Percentiles rank a stretch among this genome's conserved stretches.
Conservation (phyloP, 2,113 vertebrate species). For the Riparia riparia region DNA sequence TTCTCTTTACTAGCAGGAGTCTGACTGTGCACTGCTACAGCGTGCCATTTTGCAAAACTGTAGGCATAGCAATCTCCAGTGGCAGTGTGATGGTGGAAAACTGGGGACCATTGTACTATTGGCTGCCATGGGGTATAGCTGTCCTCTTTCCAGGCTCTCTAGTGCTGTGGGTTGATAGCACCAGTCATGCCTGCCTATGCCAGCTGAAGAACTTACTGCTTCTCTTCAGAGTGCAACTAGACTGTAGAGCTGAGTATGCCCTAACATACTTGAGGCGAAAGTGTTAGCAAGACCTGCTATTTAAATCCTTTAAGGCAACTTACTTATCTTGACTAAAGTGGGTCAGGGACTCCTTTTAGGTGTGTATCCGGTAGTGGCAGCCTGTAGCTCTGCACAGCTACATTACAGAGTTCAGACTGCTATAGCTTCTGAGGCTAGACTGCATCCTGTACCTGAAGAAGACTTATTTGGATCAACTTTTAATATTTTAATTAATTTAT, state of each 20-base stretch:
- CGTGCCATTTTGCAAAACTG: not conserved
- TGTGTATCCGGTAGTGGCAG: not conserved
- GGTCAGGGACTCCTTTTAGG: not conserved
- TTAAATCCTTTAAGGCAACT: not conserved
- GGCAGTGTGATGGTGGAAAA: not conserved
- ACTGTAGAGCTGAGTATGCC: not conserved
- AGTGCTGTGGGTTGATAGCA: not conserved
- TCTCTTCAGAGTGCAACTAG: not conserved
- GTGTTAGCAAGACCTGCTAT: not conserved
- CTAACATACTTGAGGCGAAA: not conserved
- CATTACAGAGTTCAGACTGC: not conserved
- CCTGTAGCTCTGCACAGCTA: not conserved
- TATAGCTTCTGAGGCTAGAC: not conserved
- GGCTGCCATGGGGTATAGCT: not conserved
- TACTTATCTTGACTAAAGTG: not conserved
- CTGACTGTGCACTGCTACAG: not conserved
- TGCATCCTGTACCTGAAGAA: not conserved
- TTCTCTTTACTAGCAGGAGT: not conserved
- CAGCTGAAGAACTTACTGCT: not conserved
- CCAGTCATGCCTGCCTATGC: not conserved
- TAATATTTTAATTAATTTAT: not conserved
- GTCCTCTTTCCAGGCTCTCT: not conserved
- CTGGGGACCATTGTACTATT: not conserved
- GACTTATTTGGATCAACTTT: not conserved
- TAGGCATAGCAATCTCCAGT: not conserved